phyloP scores from a whole-genome alignment of 2,113 vertebrate species.

The Redunca redunca region DNA sequence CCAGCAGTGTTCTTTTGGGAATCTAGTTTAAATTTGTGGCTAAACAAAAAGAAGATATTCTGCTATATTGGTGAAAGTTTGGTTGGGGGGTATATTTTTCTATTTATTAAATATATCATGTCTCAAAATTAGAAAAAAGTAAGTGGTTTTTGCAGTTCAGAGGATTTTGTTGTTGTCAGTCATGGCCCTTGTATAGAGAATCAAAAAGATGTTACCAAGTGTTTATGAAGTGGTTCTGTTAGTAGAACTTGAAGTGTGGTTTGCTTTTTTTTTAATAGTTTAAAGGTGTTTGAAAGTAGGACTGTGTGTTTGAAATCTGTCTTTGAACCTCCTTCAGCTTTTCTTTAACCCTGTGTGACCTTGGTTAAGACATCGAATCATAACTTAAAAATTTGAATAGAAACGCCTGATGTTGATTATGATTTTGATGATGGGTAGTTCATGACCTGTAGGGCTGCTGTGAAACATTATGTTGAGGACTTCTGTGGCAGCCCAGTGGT shows the following conservation, averaged over 20 bases:
- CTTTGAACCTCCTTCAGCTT: constrained; percentile 19
- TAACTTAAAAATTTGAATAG: constrained; percentile 12
- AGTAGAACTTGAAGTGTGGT: background rate
- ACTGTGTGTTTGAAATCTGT: background rate
- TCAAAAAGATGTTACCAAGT: constrained; percentile 8
- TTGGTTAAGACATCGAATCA: constrained; percentile 15
- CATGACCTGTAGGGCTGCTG: background rate
- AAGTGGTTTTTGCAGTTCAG: background rate
- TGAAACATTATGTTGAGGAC: background rate
- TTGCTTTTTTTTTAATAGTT: constrained; percentile 6
- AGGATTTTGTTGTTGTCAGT: background rate
- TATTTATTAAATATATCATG: background rate
- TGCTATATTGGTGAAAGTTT: background rate
- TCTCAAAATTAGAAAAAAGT: constrained; percentile 31
- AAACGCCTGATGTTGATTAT: background rate
- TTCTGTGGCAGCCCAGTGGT: background rate
- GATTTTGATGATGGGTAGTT: background rate
- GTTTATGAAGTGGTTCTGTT: constrained; percentile 4
- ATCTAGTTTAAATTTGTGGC: constrained; percentile 14
- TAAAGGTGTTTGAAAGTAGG: constrained; percentile 18
- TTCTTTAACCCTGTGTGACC: background rate
- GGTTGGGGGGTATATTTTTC: background rate
- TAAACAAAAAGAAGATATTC: background rate
- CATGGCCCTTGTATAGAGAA: background rate
- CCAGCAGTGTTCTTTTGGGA: background rate